Evolutionary conservation across 1,140 invertebrate species (phyloP).

Genomic region (Pentalonia nigronervosa): DNA sequence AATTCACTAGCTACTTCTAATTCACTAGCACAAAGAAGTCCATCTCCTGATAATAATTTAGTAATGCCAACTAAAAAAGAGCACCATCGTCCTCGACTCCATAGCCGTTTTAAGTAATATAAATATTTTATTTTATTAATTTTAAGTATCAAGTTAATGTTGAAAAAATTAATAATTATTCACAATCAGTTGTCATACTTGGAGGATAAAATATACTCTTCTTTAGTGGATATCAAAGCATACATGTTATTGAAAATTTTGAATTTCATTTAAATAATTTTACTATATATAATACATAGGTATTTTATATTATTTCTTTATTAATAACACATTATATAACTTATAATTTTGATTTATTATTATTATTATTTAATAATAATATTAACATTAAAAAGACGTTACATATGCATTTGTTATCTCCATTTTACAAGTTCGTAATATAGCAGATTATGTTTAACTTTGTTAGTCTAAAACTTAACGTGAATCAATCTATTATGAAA

Average conservation of each 20-base stretch:
- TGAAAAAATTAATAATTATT: not conserved
- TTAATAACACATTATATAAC: not conserved
- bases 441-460: too few species aligned
- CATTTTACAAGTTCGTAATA: too few species aligned
- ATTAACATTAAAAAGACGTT: not conserved
- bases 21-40: not conserved
- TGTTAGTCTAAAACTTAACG: too few species aligned
- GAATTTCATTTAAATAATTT: too few species aligned
- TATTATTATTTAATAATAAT: not conserved
- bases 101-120: constrained; percentile 49
- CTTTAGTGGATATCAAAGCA: not conserved
- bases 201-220: not conserved
- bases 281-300: too few species aligned
- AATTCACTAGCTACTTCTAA: not conserved
- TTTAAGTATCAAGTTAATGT: not conserved
- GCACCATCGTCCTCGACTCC: not conserved
- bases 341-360: not conserved
- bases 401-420: too few species aligned
- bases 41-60: constrained; percentile 27
- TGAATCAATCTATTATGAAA: too few species aligned
- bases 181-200: not conserved
- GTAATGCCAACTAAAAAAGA: not conserved
- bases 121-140: not conserved
- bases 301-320: not conserved
- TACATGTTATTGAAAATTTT: not conserved